phyloP scores from a whole-genome alignment of 2,888 invertebrate genomes.

The Pammene fasciana region DNA sequence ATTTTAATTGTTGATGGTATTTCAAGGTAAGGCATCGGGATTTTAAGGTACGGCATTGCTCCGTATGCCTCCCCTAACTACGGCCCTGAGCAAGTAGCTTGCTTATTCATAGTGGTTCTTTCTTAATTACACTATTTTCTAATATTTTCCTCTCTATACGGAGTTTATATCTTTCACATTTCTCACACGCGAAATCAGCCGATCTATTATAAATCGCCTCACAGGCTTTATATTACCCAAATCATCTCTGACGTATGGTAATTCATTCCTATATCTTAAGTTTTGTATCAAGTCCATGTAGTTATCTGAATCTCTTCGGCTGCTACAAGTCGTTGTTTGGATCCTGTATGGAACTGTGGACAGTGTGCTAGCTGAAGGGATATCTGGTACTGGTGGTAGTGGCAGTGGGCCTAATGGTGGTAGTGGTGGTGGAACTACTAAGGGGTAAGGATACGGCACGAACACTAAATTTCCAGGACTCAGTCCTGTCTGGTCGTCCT shows the following conservation, averaged over 20 bases:
- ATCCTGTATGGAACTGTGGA: slow-evolving; percentile 5
- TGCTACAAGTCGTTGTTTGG: background rate
- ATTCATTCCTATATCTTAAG: slow-evolving; percentile 3
- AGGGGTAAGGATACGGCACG: slow-evolving; percentile 45
- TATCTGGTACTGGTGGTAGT: background rate
- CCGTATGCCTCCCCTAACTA: too few relatives aligned
- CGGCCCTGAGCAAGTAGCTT: too few relatives aligned
- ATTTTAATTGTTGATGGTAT: too few relatives aligned
- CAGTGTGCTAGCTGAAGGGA: background rate
- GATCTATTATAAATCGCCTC: slow-evolving; percentile 13
- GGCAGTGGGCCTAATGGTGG: background rate
- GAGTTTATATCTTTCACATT: slow-evolving; percentile 32
- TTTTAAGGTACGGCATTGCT: too few relatives aligned
- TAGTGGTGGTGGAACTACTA: slow-evolving; percentile 32
- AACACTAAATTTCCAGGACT: slow-evolving; percentile 35
- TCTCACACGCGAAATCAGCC: slow-evolving; percentile 30
- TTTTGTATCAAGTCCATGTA: background rate
- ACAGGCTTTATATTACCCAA: background rate
- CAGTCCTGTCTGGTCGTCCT: background rate
- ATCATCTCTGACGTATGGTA: background rate
- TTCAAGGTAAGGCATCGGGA: too few relatives aligned
- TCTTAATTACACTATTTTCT: slow-evolving; percentile 13
- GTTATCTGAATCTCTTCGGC: background rate
- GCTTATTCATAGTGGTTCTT: too few relatives aligned
- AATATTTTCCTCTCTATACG: background rate